These are phyloP conservation scores for Plectropomus leopardus DNA, from an alignment of 2,113 vertebrate genomes.

Conservation along the genomic window DNA sequence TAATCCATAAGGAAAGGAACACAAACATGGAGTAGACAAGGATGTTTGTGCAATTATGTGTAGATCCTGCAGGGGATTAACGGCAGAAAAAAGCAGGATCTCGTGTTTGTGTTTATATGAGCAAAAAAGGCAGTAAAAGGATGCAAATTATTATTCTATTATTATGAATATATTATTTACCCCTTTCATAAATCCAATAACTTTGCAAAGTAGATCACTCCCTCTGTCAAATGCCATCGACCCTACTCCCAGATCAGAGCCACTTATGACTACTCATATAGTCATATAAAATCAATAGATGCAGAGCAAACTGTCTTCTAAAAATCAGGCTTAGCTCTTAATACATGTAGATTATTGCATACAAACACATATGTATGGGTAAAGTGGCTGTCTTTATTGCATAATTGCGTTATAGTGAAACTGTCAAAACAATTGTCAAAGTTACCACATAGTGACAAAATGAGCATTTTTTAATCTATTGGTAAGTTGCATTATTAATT, in stretches of 20 bases:
- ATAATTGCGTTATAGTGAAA: no score
- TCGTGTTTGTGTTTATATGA: background rate
- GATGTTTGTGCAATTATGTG: constrained; percentile 2
- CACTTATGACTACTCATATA: background rate
- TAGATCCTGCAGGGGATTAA: constrained; percentile 12
- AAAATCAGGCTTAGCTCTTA: background rate
- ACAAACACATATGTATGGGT: background rate
- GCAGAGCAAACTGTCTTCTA: background rate
- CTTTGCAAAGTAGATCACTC: background rate
- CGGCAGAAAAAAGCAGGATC: no score
- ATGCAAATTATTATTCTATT: background rate
- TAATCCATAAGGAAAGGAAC: constrained; percentile 36
- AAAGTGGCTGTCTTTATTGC: no score
- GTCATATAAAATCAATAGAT: background rate
- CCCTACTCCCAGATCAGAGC: background rate
- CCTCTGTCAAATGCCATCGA: background rate
- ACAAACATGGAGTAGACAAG: constrained; percentile 15
- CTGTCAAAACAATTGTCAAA: no score
- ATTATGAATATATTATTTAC: no score
- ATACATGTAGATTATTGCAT: background rate
- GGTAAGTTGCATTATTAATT: no score
- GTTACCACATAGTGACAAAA: no score
- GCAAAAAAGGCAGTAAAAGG: background rate
- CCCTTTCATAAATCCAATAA: background rate
- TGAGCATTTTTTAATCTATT: no score